Evolutionary conservation across 2,888 invertebrate species (phyloP).

Genomic region (Drosophila longiperda): DNA sequence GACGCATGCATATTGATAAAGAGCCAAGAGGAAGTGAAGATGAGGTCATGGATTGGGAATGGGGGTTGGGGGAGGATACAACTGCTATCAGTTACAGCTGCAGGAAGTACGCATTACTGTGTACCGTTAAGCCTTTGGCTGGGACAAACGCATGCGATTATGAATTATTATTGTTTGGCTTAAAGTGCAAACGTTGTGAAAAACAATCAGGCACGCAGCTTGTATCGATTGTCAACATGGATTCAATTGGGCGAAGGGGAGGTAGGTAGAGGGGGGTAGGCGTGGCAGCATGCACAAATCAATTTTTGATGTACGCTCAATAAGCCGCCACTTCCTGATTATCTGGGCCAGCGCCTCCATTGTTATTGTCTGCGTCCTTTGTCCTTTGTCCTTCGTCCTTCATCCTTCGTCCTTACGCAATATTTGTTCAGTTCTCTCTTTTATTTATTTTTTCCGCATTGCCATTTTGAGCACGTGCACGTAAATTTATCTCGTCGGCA

Average conservation of each 20-base stretch:
- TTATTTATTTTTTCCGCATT: slow-evolving; percentile 39
- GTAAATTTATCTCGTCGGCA: slow-evolving; percentile 55
- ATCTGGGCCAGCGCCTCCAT: slow-evolving; percentile 60
- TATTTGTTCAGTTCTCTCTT: slow-evolving; percentile 9
- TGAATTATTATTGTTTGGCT: slow-evolving; percentile 81
- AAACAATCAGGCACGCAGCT: slow-evolving; percentile 53
- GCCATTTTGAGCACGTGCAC: slow-evolving; percentile 64
- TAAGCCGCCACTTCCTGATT: slow-evolving; percentile 80
- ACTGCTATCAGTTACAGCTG: slow-evolving; percentile 74
- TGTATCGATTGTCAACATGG: slow-evolving; percentile 60
- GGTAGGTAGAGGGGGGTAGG: neutral
- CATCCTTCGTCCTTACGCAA: slow-evolving; percentile 1
- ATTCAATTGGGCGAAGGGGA: neutral
- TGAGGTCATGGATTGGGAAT: neutral
- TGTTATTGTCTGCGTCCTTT: slow-evolving; percentile 50
- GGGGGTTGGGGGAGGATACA: neutral
- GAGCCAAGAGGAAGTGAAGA: slow-evolving; percentile 6
- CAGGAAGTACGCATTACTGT: slow-evolving; percentile 78
- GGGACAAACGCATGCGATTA: slow-evolving; percentile 71
- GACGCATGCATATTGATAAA: slow-evolving; percentile 76
- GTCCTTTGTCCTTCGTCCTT: slow-evolving; percentile 37
- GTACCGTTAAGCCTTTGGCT: slow-evolving; percentile 72
- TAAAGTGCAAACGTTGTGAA: slow-evolving; percentile 37
- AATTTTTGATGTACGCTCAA: slow-evolving; percentile 79
- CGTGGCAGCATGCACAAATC: slow-evolving; percentile 60